Conservation (phyloP, 2,888 invertebrate genomes). For the Spisula solida region DNA sequence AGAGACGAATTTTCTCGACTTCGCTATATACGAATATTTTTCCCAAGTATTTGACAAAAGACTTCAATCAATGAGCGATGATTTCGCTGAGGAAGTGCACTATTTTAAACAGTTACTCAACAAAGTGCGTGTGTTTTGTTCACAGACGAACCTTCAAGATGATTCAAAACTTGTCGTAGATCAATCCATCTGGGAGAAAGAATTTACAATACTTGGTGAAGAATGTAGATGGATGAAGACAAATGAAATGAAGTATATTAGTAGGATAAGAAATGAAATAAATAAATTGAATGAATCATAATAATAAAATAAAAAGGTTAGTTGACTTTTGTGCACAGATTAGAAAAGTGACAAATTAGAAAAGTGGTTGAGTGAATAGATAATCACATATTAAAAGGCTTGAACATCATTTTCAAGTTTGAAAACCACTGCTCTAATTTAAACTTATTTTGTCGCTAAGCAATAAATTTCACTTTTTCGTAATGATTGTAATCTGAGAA, state of each 20-base stretch:
- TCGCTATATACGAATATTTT: slow-evolving; percentile 48
- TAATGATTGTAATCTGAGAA: too few relatives aligned
- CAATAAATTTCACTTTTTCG: too few relatives aligned
- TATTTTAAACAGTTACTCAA: slow-evolving; percentile 27
- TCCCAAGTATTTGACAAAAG: slow-evolving; percentile 27
- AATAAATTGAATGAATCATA: too few relatives aligned
- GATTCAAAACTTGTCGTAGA: slow-evolving; percentile 14
- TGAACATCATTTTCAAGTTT: too few relatives aligned
- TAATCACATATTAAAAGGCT: too few relatives aligned
- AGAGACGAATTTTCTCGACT: slow-evolving; percentile 39
- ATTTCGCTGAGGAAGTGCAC: slow-evolving; percentile 18
- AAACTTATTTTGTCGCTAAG: too few relatives aligned
- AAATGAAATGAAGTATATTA: slow-evolving; percentile 43
- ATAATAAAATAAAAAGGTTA: too few relatives aligned
- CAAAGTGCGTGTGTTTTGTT: slow-evolving; percentile 44
- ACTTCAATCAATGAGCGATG: not conserved
- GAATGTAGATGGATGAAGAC: slow-evolving; percentile 59
- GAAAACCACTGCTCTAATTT: too few relatives aligned
- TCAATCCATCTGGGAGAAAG: slow-evolving; percentile 41
- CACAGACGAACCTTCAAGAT: not conserved
- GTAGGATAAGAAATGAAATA: not conserved
- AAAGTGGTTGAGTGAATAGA: too few relatives aligned
- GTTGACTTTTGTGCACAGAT: too few relatives aligned
- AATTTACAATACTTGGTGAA: slow-evolving; percentile 27
- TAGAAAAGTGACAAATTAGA: too few relatives aligned